phyloP scores from a whole-genome alignment of 2,113 vertebrate genomes.

The Spermophilus dauricus region DNA sequence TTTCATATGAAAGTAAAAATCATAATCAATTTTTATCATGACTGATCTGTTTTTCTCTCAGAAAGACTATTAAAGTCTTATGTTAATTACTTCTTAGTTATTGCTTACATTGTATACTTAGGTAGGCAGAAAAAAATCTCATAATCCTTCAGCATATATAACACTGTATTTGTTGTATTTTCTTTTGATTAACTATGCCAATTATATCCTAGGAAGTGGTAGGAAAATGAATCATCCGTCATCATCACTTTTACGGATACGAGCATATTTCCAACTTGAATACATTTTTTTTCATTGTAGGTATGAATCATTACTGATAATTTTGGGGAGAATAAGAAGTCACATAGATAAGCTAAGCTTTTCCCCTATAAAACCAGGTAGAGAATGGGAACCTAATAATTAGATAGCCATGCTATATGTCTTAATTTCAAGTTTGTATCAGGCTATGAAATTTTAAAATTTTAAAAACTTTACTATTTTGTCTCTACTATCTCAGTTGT shows the following conservation, averaged over 20 bases:
- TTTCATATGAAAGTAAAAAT: conserved; percentile 2
- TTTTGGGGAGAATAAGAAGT: conserved; percentile 35
- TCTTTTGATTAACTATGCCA: conserved; percentile 42
- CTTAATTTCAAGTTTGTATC: background rate
- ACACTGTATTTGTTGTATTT: background rate
- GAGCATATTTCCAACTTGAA: conserved; percentile 45
- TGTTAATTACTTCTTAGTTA: background rate
- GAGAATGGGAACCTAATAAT: background rate
- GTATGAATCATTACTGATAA: conserved; percentile 50
- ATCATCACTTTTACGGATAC: conserved; percentile 55
- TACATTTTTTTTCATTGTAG: conserved; percentile 4
- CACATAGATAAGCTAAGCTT: conserved; percentile 26
- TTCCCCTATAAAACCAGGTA: background rate
- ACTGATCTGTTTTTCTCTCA: background rate
- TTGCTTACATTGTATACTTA: background rate
- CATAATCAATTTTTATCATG: background rate
- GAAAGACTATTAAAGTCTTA: background rate
- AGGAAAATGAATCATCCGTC: conserved; percentile 65
- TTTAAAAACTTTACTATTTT: background rate
- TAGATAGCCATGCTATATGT: background rate
- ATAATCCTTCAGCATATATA: background rate
- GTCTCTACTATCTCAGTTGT: background rate
- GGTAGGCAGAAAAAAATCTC: background rate
- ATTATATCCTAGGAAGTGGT: conserved; percentile 14
- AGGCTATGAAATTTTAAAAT: background rate